phyloP scores from a whole-genome alignment of 1,140 invertebrate species.

The Zaprionus gabonicus region DNA sequence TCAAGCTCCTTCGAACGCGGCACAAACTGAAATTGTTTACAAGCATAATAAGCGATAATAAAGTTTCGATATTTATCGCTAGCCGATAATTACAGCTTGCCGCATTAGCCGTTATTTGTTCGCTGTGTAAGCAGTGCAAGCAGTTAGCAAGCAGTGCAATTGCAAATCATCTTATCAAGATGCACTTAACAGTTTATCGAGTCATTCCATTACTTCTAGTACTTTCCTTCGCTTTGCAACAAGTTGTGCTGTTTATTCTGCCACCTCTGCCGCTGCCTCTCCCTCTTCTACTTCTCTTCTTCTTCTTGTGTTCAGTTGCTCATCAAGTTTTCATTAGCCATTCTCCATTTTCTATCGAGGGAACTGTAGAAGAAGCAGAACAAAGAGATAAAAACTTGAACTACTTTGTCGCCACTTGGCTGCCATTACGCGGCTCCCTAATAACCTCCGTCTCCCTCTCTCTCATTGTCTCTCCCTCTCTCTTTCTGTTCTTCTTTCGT shows the following conservation, averaged over 20 bases:
- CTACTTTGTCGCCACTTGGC: constrained; percentile 77
- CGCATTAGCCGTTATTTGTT: neutral
- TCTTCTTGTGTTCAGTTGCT: constrained; percentile 67
- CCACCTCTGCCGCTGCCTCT: neutral
- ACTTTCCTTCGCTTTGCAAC: neutral
- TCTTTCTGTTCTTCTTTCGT: neutral
- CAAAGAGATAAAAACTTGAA: constrained; percentile 79
- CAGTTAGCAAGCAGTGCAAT: neutral
- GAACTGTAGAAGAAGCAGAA: constrained; percentile 12
- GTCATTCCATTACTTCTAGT: constrained; percentile 26
- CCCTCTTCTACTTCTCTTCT: neutral
- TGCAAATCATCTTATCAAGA: neutral
- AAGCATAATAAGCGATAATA: neutral
- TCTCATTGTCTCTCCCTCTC: neutral
- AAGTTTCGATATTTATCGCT: neutral
- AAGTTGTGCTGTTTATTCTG: neutral
- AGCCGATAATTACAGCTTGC: neutral
- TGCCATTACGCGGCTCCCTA: constrained; percentile 48
- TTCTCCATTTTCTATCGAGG: constrained; percentile 27
- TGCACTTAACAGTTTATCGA: constrained; percentile 34
- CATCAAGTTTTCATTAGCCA: constrained; percentile 79
- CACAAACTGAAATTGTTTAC: neutral
- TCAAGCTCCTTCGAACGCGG: neutral
- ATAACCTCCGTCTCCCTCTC: neutral
- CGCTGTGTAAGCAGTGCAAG: neutral